phyloP scores from a whole-genome alignment of 2,888 invertebrate species.

The Baronia brevicornis region DNA sequence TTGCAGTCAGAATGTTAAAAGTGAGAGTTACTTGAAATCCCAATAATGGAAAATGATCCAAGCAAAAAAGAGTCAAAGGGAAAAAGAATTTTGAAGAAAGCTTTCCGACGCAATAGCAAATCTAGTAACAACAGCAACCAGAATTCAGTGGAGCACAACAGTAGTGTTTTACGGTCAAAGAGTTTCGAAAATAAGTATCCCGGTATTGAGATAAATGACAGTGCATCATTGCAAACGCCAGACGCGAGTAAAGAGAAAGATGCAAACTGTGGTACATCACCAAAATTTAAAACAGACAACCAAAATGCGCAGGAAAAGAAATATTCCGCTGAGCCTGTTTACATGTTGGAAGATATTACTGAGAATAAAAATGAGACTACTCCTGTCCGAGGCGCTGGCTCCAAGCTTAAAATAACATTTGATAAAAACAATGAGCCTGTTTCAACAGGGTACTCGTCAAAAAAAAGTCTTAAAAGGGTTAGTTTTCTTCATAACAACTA shows the following conservation, averaged over 20 bases:
- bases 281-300: constrained; percentile 29
- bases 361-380: constrained; percentile 6
- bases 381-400: not conserved
- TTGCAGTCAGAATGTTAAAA: constrained; percentile 57
- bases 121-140: constrained; percentile 46
- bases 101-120: constrained; percentile 56
- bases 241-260: constrained; percentile 39
- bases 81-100: constrained; percentile 64
- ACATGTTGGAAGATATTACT: constrained; percentile 1
- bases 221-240: constrained; percentile 42
- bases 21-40: constrained; percentile 35
- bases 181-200: constrained; percentile 48
- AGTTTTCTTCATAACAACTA: constrained; percentile 20
- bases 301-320: too few relatives aligned
- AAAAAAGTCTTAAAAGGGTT: constrained; percentile 60
- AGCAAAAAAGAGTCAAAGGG: constrained; percentile 67
- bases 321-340: constrained; percentile 6
- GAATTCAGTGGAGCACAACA: constrained; percentile 35
- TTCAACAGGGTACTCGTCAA: constrained; percentile 30
- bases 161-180: constrained; percentile 45
- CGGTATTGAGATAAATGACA: constrained; percentile 42
- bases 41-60: constrained; percentile 71
- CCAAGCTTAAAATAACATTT: constrained; percentile 9
- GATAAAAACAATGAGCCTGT: constrained; percentile 25
- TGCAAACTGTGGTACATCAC: constrained; percentile 24